Evolutionary conservation across 2,888 invertebrate genomes (phyloP).

Genomic region (Polylopha cassiicola): DNA sequence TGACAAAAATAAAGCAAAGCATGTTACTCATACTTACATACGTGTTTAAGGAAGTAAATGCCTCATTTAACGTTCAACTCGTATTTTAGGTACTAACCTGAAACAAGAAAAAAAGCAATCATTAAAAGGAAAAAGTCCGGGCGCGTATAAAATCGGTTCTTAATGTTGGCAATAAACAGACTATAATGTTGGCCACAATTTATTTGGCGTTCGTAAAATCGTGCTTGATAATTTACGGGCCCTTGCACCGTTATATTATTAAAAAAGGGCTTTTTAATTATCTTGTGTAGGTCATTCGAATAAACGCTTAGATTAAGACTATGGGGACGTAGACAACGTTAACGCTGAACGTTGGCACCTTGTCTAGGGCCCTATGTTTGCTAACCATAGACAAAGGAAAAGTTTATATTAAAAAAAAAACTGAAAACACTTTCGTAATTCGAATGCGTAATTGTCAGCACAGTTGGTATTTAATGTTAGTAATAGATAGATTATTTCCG

Average conservation of each 20-base stretch:
- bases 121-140: slow-evolving; percentile 34
- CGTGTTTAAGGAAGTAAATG: too few relatives aligned
- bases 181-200: slow-evolving; percentile 33
- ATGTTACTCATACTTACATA: background rate
- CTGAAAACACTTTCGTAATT: too few relatives aligned
- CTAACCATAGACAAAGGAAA: slow-evolving; percentile 5
- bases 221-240: slow-evolving; percentile 24
- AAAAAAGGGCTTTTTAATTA: slow-evolving; percentile 12
- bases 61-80: background rate
- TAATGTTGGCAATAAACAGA: slow-evolving; percentile 34
- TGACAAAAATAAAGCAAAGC: background rate
- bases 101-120: slow-evolving; percentile 38
- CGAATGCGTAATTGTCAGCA: background rate
- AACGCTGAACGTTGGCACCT: too few relatives aligned
- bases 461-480: slow-evolving; percentile 26
- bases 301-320: too few relatives aligned
- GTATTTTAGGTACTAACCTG: slow-evolving; percentile 43
- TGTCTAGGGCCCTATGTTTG: slow-evolving; percentile 23
- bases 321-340: too few relatives aligned
- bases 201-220: slow-evolving; percentile 36
- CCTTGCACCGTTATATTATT: slow-evolving; percentile 23
- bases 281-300: too few relatives aligned
- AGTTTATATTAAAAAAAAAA: background rate
- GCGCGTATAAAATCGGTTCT: slow-evolving; percentile 34
- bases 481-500: slow-evolving; percentile 48